Percentiles rank a stretch among this genome's conserved stretches.
Conservation (phyloP, 2,113 vertebrate genomes). For the Dasyornis broadbenti region DNA sequence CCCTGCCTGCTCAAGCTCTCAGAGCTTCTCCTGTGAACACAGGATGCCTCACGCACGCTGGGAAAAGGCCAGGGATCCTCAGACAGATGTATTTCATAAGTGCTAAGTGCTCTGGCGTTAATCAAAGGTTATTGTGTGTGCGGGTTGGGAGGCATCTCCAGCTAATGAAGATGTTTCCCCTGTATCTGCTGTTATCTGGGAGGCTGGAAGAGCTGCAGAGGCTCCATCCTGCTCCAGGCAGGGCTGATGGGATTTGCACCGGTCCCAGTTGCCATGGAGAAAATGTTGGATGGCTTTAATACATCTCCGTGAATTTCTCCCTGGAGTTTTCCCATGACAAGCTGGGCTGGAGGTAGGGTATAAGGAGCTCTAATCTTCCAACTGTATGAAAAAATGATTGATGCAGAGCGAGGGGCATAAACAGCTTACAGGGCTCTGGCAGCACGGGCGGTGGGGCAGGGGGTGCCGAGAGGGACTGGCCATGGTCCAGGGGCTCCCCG, state of each 20-base stretch:
- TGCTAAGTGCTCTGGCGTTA: background rate
- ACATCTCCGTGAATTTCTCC: constrained; percentile 68
- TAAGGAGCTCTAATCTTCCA: constrained; percentile 68
- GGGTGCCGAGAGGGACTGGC: background rate
- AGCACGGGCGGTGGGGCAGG: accelerated
- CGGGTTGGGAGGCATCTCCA: background rate
- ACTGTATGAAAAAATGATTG: constrained; percentile 61
- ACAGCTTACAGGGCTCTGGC: background rate
- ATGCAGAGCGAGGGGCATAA: background rate
- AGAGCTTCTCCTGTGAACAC: accelerated
- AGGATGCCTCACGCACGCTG: background rate
- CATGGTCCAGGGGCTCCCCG: accelerated
- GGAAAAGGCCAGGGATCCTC: background rate
- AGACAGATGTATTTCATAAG: background rate
- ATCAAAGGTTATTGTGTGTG: constrained; percentile 1
- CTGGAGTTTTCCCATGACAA: constrained; percentile 63
- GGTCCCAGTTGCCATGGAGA: constrained; percentile 76
- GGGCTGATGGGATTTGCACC: constrained; percentile 34
- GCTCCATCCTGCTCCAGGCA: background rate
- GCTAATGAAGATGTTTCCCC: constrained; percentile 41
- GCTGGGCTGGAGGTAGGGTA: constrained; percentile 55
- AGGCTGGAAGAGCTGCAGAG: background rate
- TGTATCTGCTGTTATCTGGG: background rate
- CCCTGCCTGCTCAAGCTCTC: accelerated
- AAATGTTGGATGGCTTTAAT: constrained; percentile 51